Base-by-base conservation (phyloP, 1,140 invertebrate genomes). In the Trachymyrmex septentrionalis region DNA sequence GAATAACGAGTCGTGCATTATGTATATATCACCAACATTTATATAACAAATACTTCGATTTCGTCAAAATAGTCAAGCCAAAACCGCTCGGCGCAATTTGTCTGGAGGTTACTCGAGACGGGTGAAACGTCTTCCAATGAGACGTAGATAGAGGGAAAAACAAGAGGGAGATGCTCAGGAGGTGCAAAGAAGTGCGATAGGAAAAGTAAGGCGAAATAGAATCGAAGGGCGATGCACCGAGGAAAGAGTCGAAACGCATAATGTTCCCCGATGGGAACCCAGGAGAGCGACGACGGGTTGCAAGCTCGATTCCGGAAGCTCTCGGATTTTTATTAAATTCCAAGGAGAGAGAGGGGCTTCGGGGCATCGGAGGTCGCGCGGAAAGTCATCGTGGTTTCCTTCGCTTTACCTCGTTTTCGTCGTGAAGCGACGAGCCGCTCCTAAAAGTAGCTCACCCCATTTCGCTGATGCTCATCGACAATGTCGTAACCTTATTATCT, bases 251-350 rank as follows among this genome's bases (percentile, higher is more conserved):
- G 57, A 87, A 48, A 59, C 27, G 86, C 86, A 57, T 87, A 87
- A 87, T 84, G 80, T 75, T 85, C 38, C 16, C n/a, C 66, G 12
- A 34, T 50, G 38, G 50, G 30, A 69, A 14, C 44, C 4, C 75
- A 16, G 27, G 34, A 53, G 34, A 63, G 63, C 14, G 44, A 50
- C 21, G 57, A 21, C 10, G 24, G 24, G 24, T 50, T 50, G 76
- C 59, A 7, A 66, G 80, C 86, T 87, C 80, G 81, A 66, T 75
- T 73, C 27, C 53, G 48, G 50, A 66, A 72, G 67, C 57, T 87
- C 61, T 63, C 55, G 77, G 69, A 84, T 87, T 87, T 87, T 87
- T 87, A 87, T 87, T 87, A 87, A 87, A 87, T 87, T 87, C 86
- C 63, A 27, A 30, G 66, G 48, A 48, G 21, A 87, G 57, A 7